Evolutionary conservation across 2,888 invertebrate genomes (phyloP).

Genomic region (Heliconius cydno): DNA sequence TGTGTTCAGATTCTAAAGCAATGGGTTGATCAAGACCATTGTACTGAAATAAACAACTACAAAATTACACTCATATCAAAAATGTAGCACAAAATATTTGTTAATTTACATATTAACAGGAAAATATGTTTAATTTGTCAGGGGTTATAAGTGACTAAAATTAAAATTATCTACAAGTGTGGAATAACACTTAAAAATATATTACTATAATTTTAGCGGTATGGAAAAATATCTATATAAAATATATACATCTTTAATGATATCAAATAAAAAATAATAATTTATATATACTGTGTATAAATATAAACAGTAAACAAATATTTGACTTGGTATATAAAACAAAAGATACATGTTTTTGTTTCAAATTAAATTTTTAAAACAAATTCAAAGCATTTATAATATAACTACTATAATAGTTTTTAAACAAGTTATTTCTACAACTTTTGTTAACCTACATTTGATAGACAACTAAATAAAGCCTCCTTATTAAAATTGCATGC

Average conservation of each 20-base stretch:
- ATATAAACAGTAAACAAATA: neutral
- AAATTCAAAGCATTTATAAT: neutral
- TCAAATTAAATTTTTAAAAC: neutral
- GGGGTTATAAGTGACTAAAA: neutral
- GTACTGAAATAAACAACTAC: neutral
- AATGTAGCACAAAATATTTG: neutral
- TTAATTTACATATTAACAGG: neutral
- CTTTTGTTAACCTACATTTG: slow-evolving; percentile 8
- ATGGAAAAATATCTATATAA: neutral
- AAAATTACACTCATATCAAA: neutral
- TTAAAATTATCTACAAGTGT: neutral
- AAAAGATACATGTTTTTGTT: neutral
- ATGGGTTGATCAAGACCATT: too few relatives aligned
- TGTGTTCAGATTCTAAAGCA: too few relatives aligned
- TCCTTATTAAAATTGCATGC: slow-evolving; percentile 37
- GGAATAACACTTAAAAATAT: too few relatives aligned
- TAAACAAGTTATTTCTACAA: slow-evolving; percentile 1
- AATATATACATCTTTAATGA: neutral
- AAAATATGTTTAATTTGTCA: neutral
- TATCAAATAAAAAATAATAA: neutral
- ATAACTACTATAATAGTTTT: neutral
- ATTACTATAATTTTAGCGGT: neutral
- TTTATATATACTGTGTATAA: neutral
- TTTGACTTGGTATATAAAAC: neutral
- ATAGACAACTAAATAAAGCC: slow-evolving; percentile 31